A percentile compares a stretch with the other conserved stretches of the same genome.
phyloP scores from a whole-genome alignment of 1,140 invertebrate genomes.

The Drosophila subpulchrella region DNA sequence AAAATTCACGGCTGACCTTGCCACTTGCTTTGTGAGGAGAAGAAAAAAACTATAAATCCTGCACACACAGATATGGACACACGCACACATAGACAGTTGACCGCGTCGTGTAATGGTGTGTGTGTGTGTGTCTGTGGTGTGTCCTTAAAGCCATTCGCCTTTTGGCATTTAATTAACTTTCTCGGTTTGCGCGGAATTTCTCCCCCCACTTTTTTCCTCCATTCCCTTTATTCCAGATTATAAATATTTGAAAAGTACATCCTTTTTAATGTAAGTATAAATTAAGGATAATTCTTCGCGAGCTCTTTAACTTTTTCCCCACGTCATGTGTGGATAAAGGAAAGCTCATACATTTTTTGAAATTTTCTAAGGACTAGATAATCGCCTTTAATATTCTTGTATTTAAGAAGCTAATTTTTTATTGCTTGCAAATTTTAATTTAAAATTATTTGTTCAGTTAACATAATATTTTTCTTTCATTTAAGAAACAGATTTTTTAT shows the following conservation, averaged over 20 bases:
- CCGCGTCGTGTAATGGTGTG: conserved; percentile 26
- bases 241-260: conserved; percentile 25
- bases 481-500: no score
- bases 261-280: conserved; percentile 15
- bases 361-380: no score
- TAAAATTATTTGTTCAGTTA: no score
- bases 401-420: neutral
- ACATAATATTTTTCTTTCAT: no score
- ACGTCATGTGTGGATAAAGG: neutral
- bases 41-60: conserved; percentile 31
- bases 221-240: conserved; percentile 3
- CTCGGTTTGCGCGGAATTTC: conserved; percentile 19
- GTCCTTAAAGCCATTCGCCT: conserved; percentile 40
- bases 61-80: conserved; percentile 9
- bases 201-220: neutral
- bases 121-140: conserved; percentile 9
- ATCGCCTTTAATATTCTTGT: no score
- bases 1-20: conserved; percentile 38
- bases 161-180: conserved; percentile 50
- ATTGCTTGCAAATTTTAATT: no score
- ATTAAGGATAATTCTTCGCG: neutral
- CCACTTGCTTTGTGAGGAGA: conserved; percentile 22
- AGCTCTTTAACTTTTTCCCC: neutral
- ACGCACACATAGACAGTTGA: conserved; percentile 23
- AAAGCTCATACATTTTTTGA: no score